phyloP scores from a whole-genome alignment of 2,888 invertebrate genomes.

The Tachina lurida region DNA sequence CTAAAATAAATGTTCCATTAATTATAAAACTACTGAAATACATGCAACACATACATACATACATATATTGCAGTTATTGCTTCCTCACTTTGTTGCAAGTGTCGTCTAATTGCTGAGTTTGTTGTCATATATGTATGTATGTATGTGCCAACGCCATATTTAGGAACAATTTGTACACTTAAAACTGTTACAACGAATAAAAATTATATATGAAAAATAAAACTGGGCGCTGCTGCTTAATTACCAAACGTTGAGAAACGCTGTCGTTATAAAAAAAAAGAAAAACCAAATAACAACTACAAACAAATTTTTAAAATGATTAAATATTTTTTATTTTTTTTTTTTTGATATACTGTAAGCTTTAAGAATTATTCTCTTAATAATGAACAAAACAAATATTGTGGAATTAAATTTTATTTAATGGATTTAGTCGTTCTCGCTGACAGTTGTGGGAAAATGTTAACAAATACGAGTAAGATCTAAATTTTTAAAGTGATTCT shows the following conservation, averaged over 20 bases:
- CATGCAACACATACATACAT: constrained; percentile 38
- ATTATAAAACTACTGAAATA: constrained; percentile 65
- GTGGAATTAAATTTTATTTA: constrained; percentile 64
- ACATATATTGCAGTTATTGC: background rate
- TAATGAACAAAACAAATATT: constrained; percentile 50
- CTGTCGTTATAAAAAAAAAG: constrained; percentile 33
- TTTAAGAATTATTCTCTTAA: constrained; percentile 13
- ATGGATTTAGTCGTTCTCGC: constrained; percentile 54
- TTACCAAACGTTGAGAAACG: constrained; percentile 53
- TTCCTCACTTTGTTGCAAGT: constrained; percentile 38
- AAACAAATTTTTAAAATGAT: constrained; percentile 52
- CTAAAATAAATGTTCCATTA: constrained; percentile 65
- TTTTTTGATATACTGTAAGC: background rate
- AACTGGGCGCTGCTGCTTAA: constrained; percentile 56
- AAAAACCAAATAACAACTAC: constrained; percentile 26
- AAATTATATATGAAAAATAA: constrained; percentile 31
- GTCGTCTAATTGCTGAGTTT: constrained; percentile 38
- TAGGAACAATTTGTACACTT: constrained; percentile 52
- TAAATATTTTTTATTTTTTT: constrained; percentile 10
- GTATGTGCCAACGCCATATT: constrained; percentile 22
- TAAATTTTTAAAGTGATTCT: constrained; percentile 39
- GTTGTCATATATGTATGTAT: constrained; percentile 11
- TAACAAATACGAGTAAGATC: constrained; percentile 39
- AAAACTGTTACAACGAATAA: constrained; percentile 34
- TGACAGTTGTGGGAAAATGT: constrained; percentile 69